These are phyloP conservation scores for Teleopsis dalmanni DNA, from an alignment of 1,140 invertebrate species.

Conservation along the genomic window DNA sequence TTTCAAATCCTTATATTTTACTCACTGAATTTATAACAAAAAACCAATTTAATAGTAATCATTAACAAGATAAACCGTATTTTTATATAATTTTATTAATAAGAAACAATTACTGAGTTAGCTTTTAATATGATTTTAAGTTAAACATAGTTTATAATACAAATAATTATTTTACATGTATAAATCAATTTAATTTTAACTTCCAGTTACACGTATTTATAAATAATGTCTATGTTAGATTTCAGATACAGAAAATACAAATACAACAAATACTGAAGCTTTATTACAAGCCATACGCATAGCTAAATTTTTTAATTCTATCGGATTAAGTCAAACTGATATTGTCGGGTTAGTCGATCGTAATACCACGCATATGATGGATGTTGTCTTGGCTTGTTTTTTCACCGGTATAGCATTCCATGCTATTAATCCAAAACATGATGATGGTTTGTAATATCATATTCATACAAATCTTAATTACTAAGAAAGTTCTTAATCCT, in stretches of 20 bases:
- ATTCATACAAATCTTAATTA: background rate
- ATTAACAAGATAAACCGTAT: conserved; percentile 25
- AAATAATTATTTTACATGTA: too few species aligned
- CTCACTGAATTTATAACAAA: too few species aligned
- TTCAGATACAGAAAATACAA: conserved; percentile 24
- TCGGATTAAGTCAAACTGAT: conserved; percentile 25
- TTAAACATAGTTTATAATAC: too few species aligned
- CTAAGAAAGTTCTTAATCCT: background rate
- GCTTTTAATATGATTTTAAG: too few species aligned
- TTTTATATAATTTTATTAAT: conserved; percentile 21
- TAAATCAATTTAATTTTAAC: conserved; percentile 30
- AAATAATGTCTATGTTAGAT: conserved; percentile 15
- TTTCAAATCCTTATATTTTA: too few species aligned
- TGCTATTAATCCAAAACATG: conserved; percentile 19
- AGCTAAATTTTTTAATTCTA: conserved; percentile 24
- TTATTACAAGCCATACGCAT: conserved; percentile 27
- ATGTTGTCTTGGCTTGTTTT: conserved; percentile 30
- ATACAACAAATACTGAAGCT: conserved; percentile 19
- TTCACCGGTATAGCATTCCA: conserved; percentile 33
- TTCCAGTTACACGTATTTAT: conserved; percentile 24
- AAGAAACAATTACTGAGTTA: conserved; percentile 21
- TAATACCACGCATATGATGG: conserved; percentile 34
- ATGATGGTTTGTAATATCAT: conserved; percentile 14
- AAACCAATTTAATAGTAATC: too few species aligned
- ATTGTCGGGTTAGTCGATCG: conserved; percentile 29